Percentiles rank a stretch among this genome's conserved stretches.
Conservation (phyloP, 2,888 invertebrate species). For the Agelastica alni region DNA sequence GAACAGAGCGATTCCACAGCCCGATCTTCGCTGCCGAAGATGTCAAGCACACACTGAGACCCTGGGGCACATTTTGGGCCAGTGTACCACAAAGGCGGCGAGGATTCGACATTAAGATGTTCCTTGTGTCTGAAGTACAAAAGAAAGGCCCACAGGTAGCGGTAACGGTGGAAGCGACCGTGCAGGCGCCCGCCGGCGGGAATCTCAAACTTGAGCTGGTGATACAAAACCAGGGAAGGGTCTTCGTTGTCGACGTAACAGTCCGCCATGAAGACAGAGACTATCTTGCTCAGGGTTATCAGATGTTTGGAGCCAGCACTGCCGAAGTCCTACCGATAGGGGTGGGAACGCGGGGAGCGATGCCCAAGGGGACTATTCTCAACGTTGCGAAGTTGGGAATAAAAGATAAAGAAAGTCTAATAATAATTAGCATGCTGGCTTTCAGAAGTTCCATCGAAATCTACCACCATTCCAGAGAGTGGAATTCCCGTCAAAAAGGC, state of each 20-base stretch:
- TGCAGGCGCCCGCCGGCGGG: conserved; percentile 27
- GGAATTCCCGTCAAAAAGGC: background rate
- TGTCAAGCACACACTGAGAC: conserved; percentile 42
- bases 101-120: conserved; percentile 38
- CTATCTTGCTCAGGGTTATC: background rate
- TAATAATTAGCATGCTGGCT: background rate
- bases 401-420: background rate
- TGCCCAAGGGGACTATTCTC: background rate
- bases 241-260: conserved; percentile 44
- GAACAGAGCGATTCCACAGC: conserved; percentile 36
- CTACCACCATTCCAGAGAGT: background rate
- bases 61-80: conserved; percentile 36
- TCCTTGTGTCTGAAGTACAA: conserved; percentile 25
- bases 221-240: conserved; percentile 35
- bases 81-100: conserved; percentile 37
- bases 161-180: conserved; percentile 30
- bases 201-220: conserved; percentile 42
- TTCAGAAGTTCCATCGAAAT: background rate
- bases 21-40: conserved; percentile 40
- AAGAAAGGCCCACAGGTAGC: conserved; percentile 29
- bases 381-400: background rate
- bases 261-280: conserved; percentile 38
- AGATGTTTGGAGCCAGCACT: background rate
- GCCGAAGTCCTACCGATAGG: background rate
- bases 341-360: background rate